Base-by-base conservation (phyloP, 2,797 vertebrate genomes). In the Diplodus sargus region DNA sequence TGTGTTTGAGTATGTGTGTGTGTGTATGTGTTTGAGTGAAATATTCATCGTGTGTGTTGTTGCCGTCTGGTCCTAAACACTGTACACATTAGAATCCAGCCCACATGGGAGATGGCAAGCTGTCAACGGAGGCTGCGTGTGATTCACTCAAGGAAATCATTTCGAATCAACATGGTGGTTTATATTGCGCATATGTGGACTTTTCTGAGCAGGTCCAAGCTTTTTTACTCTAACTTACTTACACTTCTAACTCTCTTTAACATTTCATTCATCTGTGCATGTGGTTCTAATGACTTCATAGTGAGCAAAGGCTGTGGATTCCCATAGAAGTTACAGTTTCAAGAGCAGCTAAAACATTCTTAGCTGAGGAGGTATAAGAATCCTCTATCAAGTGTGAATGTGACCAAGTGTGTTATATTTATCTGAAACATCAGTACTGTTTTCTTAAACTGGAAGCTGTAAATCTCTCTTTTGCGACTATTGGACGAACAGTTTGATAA, bases 21-120 rank as follows among this genome's bases (percentile, higher is more conserved):
- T 45, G 49, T 58, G 56, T 56, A 53, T 54, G 56, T 57, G 71
- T 79, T 63, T 59, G 69, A 62, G 82, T 81, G 74, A 85, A 88
- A 88, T 85, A 91, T 91, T 90, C 81, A 85, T 86, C 7, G 61
- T 72, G 78, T 78, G 82, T 76, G 71, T 89, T 83, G 39, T 65
- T 79, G 83, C 76, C 53, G 79, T 87, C 84, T 92, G 86, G 72
- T 91, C 85, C 72, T 83, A 68, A 83, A 86, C 85, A 88, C 70
- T 82, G 69, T 77, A 77, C 79, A 76, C 84, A 75, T 89, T 83
- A 85, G 81, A 87, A 78, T 84, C 67, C 70, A 80, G 78, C 76
- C 82, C 87, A 81, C 83, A 87, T 65, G 85, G 83, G 78, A 87
- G 74, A 88, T 78, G 81, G 42, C 76, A 68, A 82, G 81, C 84